phyloP scores from a whole-genome alignment of 2,113 vertebrate genomes.

The Acinonyx jubatus region DNA sequence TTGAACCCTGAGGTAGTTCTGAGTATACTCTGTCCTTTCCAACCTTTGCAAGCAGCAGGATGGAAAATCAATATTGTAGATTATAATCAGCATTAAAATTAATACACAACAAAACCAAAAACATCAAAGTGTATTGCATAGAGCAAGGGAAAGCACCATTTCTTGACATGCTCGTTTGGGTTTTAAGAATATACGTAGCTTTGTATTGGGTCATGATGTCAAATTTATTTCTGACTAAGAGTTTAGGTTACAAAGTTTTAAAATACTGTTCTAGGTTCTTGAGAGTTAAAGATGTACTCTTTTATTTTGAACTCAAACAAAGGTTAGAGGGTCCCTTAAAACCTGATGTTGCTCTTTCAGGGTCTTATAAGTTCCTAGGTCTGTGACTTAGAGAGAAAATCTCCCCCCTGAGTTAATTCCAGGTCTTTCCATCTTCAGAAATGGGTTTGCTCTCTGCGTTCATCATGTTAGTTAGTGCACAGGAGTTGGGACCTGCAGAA shows the following conservation, averaged over 20 bases:
- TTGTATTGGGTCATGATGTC: not conserved
- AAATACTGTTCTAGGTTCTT: not conserved
- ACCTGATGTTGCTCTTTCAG: not conserved
- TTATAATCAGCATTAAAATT: not conserved
- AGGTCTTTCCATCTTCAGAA: not conserved
- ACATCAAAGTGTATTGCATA: not conserved
- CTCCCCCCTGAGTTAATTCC: not conserved
- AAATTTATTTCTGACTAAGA: constrained; percentile 21
- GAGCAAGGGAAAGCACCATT: not conserved
- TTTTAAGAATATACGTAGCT: not conserved
- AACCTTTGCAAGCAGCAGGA: not conserved
- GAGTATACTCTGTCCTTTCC: not conserved
- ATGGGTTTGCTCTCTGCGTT: not conserved
- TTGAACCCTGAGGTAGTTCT: not conserved
- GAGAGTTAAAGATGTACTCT: not conserved
- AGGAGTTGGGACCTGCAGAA: not conserved
- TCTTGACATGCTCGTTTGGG: not conserved
- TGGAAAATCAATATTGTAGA: not conserved
- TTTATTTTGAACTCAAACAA: constrained; percentile 29
- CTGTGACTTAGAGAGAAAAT: not conserved
- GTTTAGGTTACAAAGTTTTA: not conserved
- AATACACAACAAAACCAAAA: not conserved
- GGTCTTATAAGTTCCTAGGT: not conserved
- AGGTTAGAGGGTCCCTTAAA: not conserved
- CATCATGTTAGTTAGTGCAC: no score